Conservation (phyloP, 2,113 vertebrate species). For the Isurus oxyrinchus region DNA sequence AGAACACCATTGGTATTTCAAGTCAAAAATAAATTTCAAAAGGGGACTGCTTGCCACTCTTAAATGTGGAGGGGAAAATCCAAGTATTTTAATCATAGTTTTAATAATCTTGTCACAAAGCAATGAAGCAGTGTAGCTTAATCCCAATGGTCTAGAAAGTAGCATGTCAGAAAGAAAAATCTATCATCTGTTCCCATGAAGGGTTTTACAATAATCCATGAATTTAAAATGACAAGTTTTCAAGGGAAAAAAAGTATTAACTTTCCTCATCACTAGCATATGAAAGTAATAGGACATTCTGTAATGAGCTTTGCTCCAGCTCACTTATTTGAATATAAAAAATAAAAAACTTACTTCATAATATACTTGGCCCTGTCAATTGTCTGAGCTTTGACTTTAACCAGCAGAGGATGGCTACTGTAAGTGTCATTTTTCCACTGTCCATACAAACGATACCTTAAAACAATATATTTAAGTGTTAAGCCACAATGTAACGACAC, state of each 20-base stretch:
- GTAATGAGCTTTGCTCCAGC: not conserved
- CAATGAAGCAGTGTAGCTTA: not conserved
- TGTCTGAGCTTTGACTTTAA: conserved; percentile 96
- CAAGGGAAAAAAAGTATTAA: not conserved
- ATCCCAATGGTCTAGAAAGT: not conserved
- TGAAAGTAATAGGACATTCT: not conserved
- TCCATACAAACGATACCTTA: conserved; percentile 91
- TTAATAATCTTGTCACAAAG: not conserved
- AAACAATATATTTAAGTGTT: conserved; percentile 39
- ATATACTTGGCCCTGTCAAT: conserved; percentile 89
- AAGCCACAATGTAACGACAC: not conserved
- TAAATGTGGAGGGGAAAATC: not conserved
- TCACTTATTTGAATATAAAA: not conserved
- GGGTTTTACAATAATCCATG: not conserved
- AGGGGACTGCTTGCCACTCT: not conserved
- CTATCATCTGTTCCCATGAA: not conserved
- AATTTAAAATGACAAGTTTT: not conserved
- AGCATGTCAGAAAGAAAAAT: not conserved
- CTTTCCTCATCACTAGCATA: not conserved
- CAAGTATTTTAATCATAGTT: not conserved
- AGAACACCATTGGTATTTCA: not conserved
- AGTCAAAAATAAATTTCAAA: not conserved
- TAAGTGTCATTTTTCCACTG: conserved; percentile 99
- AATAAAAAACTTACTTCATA: conserved; percentile 79
- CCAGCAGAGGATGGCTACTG: conserved; percentile 82